Base-by-base conservation (phyloP, 2,113 vertebrate species). In the Rynchops niger region DNA sequence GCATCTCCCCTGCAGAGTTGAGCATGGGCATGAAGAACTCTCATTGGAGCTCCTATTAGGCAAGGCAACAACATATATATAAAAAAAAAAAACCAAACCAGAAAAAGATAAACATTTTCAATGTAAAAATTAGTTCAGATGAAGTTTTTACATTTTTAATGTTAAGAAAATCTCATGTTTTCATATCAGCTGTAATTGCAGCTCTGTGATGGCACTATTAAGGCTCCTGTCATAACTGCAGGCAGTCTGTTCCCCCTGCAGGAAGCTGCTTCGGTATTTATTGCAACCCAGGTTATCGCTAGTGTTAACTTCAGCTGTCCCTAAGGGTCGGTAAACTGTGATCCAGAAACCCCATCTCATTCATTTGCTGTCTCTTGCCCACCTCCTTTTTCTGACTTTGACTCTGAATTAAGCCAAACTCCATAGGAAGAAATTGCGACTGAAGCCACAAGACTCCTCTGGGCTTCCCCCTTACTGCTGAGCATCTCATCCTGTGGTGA, bases 261-360 rank as follows among this genome's bases (percentile, higher is more conserved):
- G 74, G 70, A 93, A 96, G 69, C 82, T 86, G 38, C 63, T 79
- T 56, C 42, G 27, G 29, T 23, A 45, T 84, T 94, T 93, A 62
- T 52, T 47, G 36, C 58, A 70, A 30, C 29, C 5, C 29, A 52
- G 16, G 43, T 85, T 93, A 74, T 87, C 27, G 1, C 47, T 29
- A 8, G 23, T 70, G 80, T 69, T 77, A 83, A 32, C 42, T 55
- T 47, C 9, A 65, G 25, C 36, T 78, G 15, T 85, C 55, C 63
- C 73, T 62, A 55, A 27, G 19, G 50, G 42, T 58, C 40, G 8
- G 26, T 59, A 86, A 74, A 69, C 1, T n/a, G 32, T 32, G 11
- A 77, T 72, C 56, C 77, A 88, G 58, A 81, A 88, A 55, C 19
- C 11, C 55, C 27, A n/a, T n/a, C 77, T 72, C 22, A 32, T 43